phyloP scores from a whole-genome alignment of 2,797 vertebrate species.

The Sebastolobus alascanus region DNA sequence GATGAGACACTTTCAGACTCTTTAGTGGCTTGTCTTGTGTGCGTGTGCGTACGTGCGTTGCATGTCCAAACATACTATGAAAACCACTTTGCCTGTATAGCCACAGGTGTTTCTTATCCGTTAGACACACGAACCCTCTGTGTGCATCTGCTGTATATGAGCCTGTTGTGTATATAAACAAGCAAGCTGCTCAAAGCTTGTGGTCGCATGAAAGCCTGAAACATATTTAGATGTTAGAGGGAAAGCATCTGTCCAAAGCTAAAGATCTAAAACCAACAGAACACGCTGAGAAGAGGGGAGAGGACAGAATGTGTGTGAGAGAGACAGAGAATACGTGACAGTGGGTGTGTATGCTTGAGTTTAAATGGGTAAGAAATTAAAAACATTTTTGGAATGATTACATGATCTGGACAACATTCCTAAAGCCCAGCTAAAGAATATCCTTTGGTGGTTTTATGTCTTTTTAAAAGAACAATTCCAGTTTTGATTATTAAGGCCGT shows the following conservation, averaged over 20 bases:
- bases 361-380: background rate
- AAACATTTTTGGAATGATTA: constrained; percentile 1
- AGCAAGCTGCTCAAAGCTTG: constrained; percentile 16
- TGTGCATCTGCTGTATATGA: constrained; percentile 45
- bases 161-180: constrained; percentile 56
- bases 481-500: too few species aligned
- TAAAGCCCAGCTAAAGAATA: too few species aligned
- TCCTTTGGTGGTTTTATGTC: too few species aligned
- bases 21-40: background rate
- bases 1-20: constrained; percentile 1
- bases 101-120: constrained; percentile 64
- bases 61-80: constrained; percentile 25
- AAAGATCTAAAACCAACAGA: constrained; percentile 23
- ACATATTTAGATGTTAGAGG: constrained; percentile 57
- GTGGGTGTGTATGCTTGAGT: background rate
- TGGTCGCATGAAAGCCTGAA: constrained; percentile 32
- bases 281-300: background rate
- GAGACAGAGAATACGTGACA: background rate
- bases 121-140: constrained; percentile 36
- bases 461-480: too few species aligned
- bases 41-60: background rate
- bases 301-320: background rate
- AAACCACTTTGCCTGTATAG: constrained; percentile 23
- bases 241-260: constrained; percentile 55
- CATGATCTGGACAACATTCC: background rate